Evolutionary conservation across 2,797 vertebrate genomes (phyloP).

Genomic region (Arnoldichthys spilopterus): DNA sequence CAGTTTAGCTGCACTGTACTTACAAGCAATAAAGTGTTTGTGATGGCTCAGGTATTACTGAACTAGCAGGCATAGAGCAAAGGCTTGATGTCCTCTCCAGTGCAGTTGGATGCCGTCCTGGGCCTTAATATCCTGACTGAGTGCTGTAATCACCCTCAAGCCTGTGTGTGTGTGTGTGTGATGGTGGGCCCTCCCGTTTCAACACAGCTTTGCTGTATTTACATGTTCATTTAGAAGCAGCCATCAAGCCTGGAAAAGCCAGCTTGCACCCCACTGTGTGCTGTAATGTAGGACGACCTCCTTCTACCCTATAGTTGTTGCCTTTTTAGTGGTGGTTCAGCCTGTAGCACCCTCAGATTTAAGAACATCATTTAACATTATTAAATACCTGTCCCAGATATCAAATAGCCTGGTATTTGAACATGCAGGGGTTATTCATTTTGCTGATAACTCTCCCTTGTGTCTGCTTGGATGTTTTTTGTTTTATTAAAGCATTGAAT

Average conservation of each 20-base stretch:
- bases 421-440: conserved; percentile 8
- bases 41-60: conserved; percentile 40
- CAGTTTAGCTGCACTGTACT: not conserved
- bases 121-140: conserved; percentile 61
- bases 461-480: not conserved
- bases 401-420: conserved; percentile 4
- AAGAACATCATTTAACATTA: conserved; percentile 47
- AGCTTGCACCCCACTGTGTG: conserved; percentile 40
- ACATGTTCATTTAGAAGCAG: conserved; percentile 40
- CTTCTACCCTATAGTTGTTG: conserved; percentile 22
- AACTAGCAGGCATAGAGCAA: conserved; percentile 8
- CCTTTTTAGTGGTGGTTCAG: conserved; percentile 7
- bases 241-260: conserved; percentile 45
- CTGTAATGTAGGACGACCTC: conserved; percentile 48
- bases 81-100: conserved; percentile 29
- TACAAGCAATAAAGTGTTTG: conserved; percentile 2
- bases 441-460: not conserved
- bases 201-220: conserved; percentile 51
- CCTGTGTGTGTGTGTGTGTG: conserved; percentile 27
- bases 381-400: conserved; percentile 49
- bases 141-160: conserved; percentile 64
- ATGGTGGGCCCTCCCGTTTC: conserved; percentile 19
- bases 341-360: conserved; percentile 37
- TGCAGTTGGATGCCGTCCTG: conserved; percentile 36
- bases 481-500: not conserved